Conservation (phyloP, 2,888 invertebrate species). For the Agrilus cyanescens region DNA sequence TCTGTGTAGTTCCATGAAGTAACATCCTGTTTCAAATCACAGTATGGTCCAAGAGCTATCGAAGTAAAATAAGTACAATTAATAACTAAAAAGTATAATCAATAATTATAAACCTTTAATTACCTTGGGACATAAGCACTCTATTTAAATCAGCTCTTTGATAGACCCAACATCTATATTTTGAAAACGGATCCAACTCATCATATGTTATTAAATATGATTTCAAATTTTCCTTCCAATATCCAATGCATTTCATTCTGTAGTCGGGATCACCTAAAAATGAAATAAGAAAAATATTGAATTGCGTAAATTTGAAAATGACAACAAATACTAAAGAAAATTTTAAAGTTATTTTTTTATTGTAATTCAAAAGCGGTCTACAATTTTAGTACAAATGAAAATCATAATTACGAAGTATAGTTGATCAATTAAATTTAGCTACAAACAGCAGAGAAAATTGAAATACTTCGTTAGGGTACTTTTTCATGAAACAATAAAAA, state of each 20-base stretch:
- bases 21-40: slow-evolving; percentile 81
- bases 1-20: slow-evolving; percentile 78
- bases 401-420: too few species aligned
- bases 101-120: background rate
- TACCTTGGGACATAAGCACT: slow-evolving; percentile 63
- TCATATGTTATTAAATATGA: slow-evolving; percentile 95
- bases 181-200: slow-evolving; percentile 88
- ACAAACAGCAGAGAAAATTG: too few species aligned
- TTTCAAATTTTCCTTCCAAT: slow-evolving; percentile 94
- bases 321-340: background rate
- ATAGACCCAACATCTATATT: slow-evolving; percentile 96
- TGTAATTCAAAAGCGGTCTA: too few species aligned
- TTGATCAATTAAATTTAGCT: too few species aligned
- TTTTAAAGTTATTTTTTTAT: too few species aligned
- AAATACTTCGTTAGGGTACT: too few species aligned
- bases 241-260: slow-evolving; percentile 93
- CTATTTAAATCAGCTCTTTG: slow-evolving; percentile 87
- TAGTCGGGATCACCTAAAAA: slow-evolving; percentile 78
- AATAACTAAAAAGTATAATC: background rate
- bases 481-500: too few species aligned
- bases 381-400: too few species aligned
- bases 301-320: background rate
- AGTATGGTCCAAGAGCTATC: slow-evolving; percentile 85
- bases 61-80: slow-evolving; percentile 29
- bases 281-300: slow-evolving; percentile 7